phyloP scores from a whole-genome alignment of 2,797 vertebrate genomes.

The Borostomias antarcticus region DNA sequence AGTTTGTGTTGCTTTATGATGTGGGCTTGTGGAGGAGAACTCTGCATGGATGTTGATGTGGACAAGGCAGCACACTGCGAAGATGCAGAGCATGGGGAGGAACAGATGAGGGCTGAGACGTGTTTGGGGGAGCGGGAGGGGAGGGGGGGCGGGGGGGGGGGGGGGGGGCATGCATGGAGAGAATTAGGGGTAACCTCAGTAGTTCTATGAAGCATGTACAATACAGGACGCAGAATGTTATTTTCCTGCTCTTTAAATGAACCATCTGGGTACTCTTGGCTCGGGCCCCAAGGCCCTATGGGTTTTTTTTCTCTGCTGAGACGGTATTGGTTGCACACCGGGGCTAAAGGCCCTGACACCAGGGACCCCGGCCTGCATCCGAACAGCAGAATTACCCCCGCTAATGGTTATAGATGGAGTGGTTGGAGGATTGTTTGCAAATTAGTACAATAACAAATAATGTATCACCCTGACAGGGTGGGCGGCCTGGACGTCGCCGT shows the following conservation, averaged over 20 bases:
- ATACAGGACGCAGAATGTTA: conserved; percentile 59
- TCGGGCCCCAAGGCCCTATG: conserved; percentile 51
- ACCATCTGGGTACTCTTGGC: conserved; percentile 66
- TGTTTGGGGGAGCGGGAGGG: neutral
- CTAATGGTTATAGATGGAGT: conserved; percentile 61
- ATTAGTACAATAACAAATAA: conserved; percentile 61
- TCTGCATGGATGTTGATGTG: conserved; percentile 51
- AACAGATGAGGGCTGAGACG: conserved; percentile 23
- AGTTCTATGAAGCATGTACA: conserved; percentile 57
- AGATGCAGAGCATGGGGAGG: conserved; percentile 31
- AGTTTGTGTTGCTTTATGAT: neutral
- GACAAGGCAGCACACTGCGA: conserved; percentile 23
- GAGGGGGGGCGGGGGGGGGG: neutral
- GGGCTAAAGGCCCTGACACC: conserved; percentile 49
- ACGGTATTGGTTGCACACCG: conserved; percentile 52
- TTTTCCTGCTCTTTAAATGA: conserved; percentile 68
- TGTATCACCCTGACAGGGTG: conserved; percentile 41
- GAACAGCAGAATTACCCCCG: conserved; percentile 61
- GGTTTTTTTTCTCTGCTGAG: conserved; percentile 64
- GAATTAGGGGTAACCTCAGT: conserved; percentile 46
- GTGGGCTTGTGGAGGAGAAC: conserved; percentile 44
- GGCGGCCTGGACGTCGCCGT: conserved; percentile 23
- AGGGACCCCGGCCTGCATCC: conserved; percentile 44
- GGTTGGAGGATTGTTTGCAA: conserved; percentile 64
- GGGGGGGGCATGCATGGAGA: conserved; percentile 21